Conservation (phyloP, 2,888 invertebrate genomes). For the Orthosia gracilis region DNA sequence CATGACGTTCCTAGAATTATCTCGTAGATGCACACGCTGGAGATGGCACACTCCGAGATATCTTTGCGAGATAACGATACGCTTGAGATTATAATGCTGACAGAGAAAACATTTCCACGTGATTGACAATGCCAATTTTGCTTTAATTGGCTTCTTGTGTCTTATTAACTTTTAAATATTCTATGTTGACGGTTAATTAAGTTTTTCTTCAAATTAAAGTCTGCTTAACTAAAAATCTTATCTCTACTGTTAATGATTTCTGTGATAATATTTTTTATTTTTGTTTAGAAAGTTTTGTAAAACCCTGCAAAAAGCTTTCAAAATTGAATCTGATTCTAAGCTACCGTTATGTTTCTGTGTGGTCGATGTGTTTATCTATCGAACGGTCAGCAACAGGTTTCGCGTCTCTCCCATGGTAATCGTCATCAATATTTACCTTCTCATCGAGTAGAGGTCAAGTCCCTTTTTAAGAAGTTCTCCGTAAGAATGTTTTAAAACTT, state of each 20-base stretch:
- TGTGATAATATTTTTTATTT: background rate
- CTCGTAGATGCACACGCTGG: conserved; percentile 39
- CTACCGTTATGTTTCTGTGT: conserved; percentile 64
- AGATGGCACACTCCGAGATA: conserved; percentile 56
- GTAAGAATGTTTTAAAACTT: conserved; percentile 89
- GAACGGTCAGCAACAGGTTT: conserved; percentile 50
- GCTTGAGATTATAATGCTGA: conserved; percentile 51
- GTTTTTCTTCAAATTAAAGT: background rate
- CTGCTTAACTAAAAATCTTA: background rate
- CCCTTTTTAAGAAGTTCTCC: conserved; percentile 86
- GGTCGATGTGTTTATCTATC: conserved; percentile 61
- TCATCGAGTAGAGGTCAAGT: conserved; percentile 74
- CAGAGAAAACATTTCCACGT: conserved; percentile 69
- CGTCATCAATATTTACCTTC: conserved; percentile 79
- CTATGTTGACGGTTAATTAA: background rate
- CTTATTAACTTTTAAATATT: conserved; percentile 19
- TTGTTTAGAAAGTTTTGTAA: background rate
- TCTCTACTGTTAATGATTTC: background rate
- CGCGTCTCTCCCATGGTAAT: conserved; percentile 25
- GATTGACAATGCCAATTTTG: conserved; percentile 45
- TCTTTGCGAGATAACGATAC: conserved; percentile 67
- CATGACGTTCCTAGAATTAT: conserved; percentile 43
- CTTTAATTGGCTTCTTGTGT: conserved; percentile 31
- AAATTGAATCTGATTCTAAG: conserved; percentile 34
- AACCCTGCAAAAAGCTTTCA: conserved; percentile 14